phyloP scores from a whole-genome alignment of 2,888 invertebrate species.

The Saturnia pavonia region DNA sequence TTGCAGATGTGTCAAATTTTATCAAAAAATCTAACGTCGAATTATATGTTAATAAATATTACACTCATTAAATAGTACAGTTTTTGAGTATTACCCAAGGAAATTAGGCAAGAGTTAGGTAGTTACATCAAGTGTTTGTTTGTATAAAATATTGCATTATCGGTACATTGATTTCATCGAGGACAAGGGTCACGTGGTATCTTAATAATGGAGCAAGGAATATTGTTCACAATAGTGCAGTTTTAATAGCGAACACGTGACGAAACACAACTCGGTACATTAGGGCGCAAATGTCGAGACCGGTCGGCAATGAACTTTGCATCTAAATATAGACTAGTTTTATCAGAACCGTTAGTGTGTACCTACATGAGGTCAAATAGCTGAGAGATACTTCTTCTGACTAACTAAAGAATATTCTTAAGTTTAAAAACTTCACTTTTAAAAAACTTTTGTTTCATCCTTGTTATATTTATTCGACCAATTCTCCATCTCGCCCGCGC shows the following conservation, averaged over 20 bases:
- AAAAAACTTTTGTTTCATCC: too few species aligned
- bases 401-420: neutral
- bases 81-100: too few species aligned
- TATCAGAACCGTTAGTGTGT: neutral
- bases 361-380: neutral
- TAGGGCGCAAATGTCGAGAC: neutral
- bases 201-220: neutral
- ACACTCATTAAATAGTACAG: too few species aligned
- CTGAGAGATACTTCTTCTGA: neutral
- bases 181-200: neutral
- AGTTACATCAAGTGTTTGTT: neutral
- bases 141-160: neutral
- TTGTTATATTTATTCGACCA: too few species aligned
- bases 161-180: neutral
- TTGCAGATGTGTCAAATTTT: neutral
- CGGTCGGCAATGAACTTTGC: neutral
- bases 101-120: too few species aligned
- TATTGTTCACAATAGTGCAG: neutral
- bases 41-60: too few species aligned
- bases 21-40: too few species aligned
- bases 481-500: too few species aligned
- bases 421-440: too few species aligned
- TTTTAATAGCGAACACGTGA: neutral
- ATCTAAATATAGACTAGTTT: constrained; percentile 7
- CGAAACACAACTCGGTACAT: neutral